phyloP scores from a whole-genome alignment of 2,113 vertebrate species.

The Cathartes aura region DNA sequence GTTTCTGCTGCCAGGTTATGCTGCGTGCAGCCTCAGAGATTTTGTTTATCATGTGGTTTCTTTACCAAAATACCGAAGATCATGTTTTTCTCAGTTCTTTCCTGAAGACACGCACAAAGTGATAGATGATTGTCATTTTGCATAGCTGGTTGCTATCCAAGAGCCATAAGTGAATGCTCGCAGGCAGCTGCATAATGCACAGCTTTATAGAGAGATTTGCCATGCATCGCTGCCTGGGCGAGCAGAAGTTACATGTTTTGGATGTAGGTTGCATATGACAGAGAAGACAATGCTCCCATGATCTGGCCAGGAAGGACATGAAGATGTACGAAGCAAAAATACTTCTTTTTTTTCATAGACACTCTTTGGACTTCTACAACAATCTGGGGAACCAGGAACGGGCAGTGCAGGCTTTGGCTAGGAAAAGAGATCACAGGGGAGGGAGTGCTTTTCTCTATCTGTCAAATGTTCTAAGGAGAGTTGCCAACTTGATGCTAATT shows the following conservation, averaged over 20 bases:
- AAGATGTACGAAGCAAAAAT: not conserved
- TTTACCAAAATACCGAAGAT: not conserved
- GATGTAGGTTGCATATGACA: not conserved
- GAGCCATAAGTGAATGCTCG: not conserved
- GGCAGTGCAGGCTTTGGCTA: not conserved
- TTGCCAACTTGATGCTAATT: conserved; percentile 26
- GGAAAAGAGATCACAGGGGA: not conserved
- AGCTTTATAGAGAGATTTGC: not conserved
- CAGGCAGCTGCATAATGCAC: not conserved
- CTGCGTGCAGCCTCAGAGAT: not conserved
- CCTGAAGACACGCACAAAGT: not conserved
- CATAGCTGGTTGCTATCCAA: not conserved
- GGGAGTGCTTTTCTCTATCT: not conserved
- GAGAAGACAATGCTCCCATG: not conserved
- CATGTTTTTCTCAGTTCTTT: not conserved
- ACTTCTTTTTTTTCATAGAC: rapidly evolving
- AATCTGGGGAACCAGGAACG: not conserved
- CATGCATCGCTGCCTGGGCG: rapidly evolving
- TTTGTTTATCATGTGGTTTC: not conserved
- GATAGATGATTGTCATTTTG: conserved; percentile 4
- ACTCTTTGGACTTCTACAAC: not conserved
- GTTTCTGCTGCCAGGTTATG: not conserved
- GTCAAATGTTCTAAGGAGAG: not conserved
- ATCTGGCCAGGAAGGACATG: not conserved
- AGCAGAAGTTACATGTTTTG: not conserved